A percentile compares a stretch with the other conserved stretches of the same genome.
Evolutionary conservation across 1,140 invertebrate genomes (phyloP).

Genomic region (Zeugodacus cucurbitae): DNA sequence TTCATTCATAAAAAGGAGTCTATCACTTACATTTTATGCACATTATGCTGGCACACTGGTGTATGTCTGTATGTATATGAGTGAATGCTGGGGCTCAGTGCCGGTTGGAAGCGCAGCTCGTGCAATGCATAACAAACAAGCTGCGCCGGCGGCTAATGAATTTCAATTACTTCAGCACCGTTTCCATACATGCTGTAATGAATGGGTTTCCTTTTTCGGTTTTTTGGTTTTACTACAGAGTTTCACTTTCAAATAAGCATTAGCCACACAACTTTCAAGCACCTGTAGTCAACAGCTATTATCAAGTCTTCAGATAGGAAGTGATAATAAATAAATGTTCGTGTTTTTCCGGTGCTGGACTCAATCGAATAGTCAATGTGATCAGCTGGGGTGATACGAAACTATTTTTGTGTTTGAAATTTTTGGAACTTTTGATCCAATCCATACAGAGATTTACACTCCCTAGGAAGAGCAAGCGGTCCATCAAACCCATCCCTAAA

Average conservation of each 20-base stretch:
- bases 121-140: background rate
- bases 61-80: background rate
- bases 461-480: no score
- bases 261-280: background rate
- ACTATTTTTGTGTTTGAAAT: no score
- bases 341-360: background rate
- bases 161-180: slow-evolving; percentile 20
- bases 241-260: slow-evolving; percentile 26
- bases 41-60: background rate
- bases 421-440: no score
- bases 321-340: background rate
- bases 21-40: background rate
- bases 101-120: background rate
- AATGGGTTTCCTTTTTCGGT: slow-evolving; percentile 7
- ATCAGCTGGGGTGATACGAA: no score
- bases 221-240: background rate
- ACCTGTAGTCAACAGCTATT: background rate
- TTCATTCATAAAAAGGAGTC: slow-evolving; percentile 38
- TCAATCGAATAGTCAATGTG: no score
- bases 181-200: background rate
- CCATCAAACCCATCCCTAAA: no score
- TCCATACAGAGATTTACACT: no score
- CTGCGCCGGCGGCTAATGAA: background rate
- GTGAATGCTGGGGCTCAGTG: background rate
- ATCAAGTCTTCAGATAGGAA: slow-evolving; percentile 5